These are phyloP conservation scores for Rousettus madagascariensis DNA, from an alignment of 2,797 vertebrate species.

Conservation along the genomic window DNA sequence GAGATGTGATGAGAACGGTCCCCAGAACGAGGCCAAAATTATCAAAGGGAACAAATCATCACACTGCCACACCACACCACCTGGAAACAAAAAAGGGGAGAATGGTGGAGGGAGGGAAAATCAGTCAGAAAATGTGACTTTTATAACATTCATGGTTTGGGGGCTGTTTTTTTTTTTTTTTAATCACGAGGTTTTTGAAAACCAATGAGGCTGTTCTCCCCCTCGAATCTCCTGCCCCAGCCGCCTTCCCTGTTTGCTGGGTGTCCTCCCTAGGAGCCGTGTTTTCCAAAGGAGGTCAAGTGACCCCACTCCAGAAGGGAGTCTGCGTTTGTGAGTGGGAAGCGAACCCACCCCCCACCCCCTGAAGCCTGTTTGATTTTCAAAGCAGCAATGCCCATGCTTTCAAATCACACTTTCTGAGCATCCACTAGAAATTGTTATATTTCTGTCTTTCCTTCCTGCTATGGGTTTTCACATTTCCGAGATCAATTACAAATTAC, in stretches of 20 bases:
- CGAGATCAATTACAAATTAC: conserved; percentile 75
- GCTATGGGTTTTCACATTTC: conserved; percentile 68
- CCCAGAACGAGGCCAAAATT: conserved; percentile 60
- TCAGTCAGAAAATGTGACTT: conserved; percentile 55
- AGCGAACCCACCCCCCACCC: conserved; percentile 25
- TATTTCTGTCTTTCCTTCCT: conserved; percentile 75
- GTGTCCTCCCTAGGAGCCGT: not conserved
- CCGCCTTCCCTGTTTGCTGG: conserved; percentile 43
- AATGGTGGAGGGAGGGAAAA: not conserved
- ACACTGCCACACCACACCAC: not conserved
- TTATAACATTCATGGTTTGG: conserved; percentile 28
- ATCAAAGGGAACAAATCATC: conserved; percentile 56
- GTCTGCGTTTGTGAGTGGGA: conserved; percentile 1
- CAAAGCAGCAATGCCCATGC: conserved; percentile 55
- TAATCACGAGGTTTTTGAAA: conserved; percentile 66
- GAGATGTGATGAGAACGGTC: conserved; percentile 41
- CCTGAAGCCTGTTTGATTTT: conserved; percentile 68
- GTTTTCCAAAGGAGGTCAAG: conserved; percentile 67
- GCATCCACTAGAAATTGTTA: conserved; percentile 76
- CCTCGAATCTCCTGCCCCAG: not conserved
- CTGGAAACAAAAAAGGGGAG: conserved; percentile 56
- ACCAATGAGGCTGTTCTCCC: conserved; percentile 40
- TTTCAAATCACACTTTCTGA: conserved; percentile 78
- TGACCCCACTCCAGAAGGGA: conserved; percentile 69
- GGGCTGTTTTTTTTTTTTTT: not conserved